Evolutionary conservation across 2,113 vertebrate genomes (phyloP).

Genomic region (Entelurus aequoreus): DNA sequence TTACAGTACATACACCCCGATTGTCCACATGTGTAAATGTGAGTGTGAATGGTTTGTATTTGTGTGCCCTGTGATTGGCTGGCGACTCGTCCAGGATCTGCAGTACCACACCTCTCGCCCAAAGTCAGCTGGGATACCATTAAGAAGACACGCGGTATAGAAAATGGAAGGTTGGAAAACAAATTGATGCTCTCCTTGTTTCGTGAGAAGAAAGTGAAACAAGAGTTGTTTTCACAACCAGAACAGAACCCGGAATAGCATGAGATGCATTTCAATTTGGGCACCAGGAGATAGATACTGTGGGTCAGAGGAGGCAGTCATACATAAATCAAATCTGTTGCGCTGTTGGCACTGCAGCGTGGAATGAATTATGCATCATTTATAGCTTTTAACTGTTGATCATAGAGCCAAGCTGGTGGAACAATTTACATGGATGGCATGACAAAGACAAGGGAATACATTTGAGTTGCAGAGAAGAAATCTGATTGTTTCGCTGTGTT

Average conservation of each 20-base stretch:
- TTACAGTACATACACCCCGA: too few species aligned
- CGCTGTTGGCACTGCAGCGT: conserved; percentile 14
- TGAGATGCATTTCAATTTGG: conserved; percentile 30
- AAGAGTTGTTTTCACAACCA: conserved; percentile 15
- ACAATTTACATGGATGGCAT: conserved; percentile 21
- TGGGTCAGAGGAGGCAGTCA: conserved; percentile 30
- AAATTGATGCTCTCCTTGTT: background rate
- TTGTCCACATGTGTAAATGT: too few species aligned
- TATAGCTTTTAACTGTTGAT: conserved; percentile 45
- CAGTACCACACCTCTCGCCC: too few species aligned
- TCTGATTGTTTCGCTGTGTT: conserved; percentile 15
- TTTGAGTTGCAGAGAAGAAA: conserved; percentile 7
- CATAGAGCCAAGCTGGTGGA: background rate
- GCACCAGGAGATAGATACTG: conserved; percentile 24
- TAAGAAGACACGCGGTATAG: too few species aligned
- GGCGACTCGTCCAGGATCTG: too few species aligned
- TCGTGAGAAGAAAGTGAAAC: background rate
- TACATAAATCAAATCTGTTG: conserved; percentile 47
- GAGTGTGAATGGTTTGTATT: too few species aligned
- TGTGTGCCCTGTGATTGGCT: too few species aligned
- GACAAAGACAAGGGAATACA: conserved; percentile 1
- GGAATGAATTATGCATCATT: conserved; percentile 49
- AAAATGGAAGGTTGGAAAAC: too few species aligned
- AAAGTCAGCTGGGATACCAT: too few species aligned
- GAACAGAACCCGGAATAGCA: background rate